Conservation (phyloP, 2,797 vertebrate genomes). For the Lutjanus campechanus region DNA sequence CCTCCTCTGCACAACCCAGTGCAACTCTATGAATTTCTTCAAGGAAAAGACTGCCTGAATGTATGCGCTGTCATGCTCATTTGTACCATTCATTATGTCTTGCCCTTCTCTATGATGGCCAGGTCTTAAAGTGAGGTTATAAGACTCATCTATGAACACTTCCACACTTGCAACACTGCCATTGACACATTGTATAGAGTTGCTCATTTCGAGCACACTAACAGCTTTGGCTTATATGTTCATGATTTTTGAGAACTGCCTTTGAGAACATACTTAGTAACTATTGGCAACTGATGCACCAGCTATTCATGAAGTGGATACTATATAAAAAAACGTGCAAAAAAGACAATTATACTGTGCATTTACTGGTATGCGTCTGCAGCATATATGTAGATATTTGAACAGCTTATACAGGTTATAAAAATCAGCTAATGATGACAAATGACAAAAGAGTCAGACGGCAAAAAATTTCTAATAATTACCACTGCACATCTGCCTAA, state of each 20-base stretch:
- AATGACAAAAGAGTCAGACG: slow-evolving; percentile 54
- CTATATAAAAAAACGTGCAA: not conserved
- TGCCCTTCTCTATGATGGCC: not conserved
- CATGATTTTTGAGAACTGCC: not conserved
- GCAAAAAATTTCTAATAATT: slow-evolving; percentile 54
- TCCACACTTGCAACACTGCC: too few relatives aligned
- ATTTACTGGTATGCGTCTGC: not conserved
- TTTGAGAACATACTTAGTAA: too few relatives aligned
- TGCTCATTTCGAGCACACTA: not conserved
- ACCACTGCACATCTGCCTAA: slow-evolving; percentile 5
- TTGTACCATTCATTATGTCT: not conserved
- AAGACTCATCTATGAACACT: too few relatives aligned
- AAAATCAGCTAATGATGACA: slow-evolving; percentile 4
- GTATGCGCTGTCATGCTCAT: too few relatives aligned
- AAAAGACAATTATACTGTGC: too few relatives aligned
- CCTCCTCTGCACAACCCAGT: too few relatives aligned
- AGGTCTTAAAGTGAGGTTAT: not conserved
- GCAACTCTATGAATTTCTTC: too few relatives aligned
- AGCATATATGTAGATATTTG: not conserved
- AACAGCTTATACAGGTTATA: slow-evolving; percentile 13
- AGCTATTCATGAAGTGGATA: not conserved
- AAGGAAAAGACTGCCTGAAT: too few relatives aligned
- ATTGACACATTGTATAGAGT: not conserved
- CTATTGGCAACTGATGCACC: too few relatives aligned
- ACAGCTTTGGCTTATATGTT: not conserved